Evolutionary conservation across 2,888 invertebrate genomes (phyloP), one percentile per base, ranked within the genome.

Genomic region (Syritta pipiens): DNA sequence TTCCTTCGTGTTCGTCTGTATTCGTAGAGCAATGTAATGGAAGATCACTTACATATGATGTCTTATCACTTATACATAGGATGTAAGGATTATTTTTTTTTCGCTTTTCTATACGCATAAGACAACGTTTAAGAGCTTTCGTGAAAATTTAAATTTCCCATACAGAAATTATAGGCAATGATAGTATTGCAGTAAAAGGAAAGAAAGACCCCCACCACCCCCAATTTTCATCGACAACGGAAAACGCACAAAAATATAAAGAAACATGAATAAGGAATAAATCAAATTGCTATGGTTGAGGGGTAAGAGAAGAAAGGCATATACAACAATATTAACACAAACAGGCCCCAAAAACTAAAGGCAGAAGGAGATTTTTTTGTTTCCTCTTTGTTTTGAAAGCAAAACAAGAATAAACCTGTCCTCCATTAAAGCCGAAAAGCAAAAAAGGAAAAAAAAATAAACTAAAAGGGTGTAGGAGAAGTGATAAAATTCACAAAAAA

Each of bases 331-430:
- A 51, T 65, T n/a, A 71, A 46, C 7, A 46, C 26, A 63, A 76
- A 72, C 72, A 65, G 65, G 72, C 77, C 77, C 77, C 72, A 65
- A 77, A 77, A 72, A 48, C 48, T 40, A 59, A 51, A 65, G 59
- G 71, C 76, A 65, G 44, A 49, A 65, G 71, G 55, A 71, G 55
- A 57, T 35, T 49, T 68, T 42, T 12, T 20, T n/a, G 17, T 37
- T 20, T 65, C 32, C 32, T 32, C 57, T 20, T 35, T 53, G 7
- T 14, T 28, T 42, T 12, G 10, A 14, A 10, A 37, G 19, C 57
- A 12, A 74, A 74, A 79, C 79, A 74, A 79, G 79, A 74, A 79
- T 35, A 67, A 72, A 79, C 79, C 79, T 79, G 79, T 79, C 79
- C 55, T 57, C 60, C 44, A 74, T 71, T 62, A 74, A 71, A 71